These are phyloP conservation scores for Steatocranus sp. DNA, from an alignment of 2,797 vertebrate species.

Conservation along the genomic window DNA sequence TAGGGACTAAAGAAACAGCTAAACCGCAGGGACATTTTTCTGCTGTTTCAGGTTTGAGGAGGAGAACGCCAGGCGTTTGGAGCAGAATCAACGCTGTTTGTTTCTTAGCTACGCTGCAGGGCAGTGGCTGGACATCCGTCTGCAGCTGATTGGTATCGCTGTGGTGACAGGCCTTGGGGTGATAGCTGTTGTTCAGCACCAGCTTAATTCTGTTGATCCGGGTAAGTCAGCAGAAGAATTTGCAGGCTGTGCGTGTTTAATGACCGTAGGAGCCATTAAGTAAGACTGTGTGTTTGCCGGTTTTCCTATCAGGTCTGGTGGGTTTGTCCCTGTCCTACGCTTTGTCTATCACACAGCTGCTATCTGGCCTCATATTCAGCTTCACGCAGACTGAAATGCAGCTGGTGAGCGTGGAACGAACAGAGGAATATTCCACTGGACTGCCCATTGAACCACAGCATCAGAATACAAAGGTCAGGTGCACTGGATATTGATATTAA, in stretches of 20 bases:
- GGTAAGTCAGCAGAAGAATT: conserved; percentile 66
- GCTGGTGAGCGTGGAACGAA: conserved; percentile 93
- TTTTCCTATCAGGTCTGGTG: conserved; percentile 80
- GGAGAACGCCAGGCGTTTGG: conserved; percentile 81
- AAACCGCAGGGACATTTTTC: not conserved
- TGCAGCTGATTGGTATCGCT: conserved; percentile 91
- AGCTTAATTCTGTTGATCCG: conserved; percentile 80
- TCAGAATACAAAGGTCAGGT: conserved; percentile 72
- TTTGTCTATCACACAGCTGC: conserved; percentile 86
- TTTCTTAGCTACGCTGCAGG: conserved; percentile 84
- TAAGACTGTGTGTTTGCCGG: not conserved
- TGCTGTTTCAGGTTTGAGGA: conserved; percentile 81
- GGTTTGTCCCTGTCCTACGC: conserved; percentile 92
- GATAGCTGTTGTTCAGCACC: conserved; percentile 88
- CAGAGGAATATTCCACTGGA: conserved; percentile 86
- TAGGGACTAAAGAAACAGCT: not conserved
- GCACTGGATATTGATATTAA: not conserved
- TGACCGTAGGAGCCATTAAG: not conserved
- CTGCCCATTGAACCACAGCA: conserved; percentile 81
- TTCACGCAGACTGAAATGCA: conserved; percentile 92
- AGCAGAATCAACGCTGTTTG: conserved; percentile 90
- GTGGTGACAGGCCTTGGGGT: conserved; percentile 83
- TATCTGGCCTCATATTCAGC: conserved; percentile 88
- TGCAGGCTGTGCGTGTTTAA: fast-evolving
- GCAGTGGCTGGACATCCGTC: conserved; percentile 94